These are phyloP conservation scores for Hycleus cichorii DNA, from an alignment of 1,140 invertebrate species.

Conservation along the genomic window DNA sequence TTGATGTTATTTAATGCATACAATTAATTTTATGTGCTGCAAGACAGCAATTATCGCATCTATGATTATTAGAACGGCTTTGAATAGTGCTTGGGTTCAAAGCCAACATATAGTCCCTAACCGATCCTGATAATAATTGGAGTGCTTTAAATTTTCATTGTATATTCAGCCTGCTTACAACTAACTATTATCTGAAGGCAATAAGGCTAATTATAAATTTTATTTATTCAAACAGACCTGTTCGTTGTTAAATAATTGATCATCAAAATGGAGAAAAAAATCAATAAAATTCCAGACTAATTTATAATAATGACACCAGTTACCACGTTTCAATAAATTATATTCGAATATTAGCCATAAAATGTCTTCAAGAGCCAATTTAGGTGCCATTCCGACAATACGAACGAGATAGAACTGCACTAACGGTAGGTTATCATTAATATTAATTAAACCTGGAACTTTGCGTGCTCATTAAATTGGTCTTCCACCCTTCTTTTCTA, in stretches of 20 bases:
- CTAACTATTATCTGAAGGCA: too few relatives aligned
- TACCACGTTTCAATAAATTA: conserved; percentile 17
- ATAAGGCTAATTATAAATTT: too few relatives aligned
- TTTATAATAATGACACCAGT: too few relatives aligned
- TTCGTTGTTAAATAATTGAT: too few relatives aligned
- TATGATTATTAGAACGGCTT: conserved; percentile 3
- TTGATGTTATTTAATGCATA: too few relatives aligned
- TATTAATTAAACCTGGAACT: conserved; percentile 25
- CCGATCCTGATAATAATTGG: conserved; percentile 21
- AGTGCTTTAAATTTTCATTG: conserved; percentile 20
- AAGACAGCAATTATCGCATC: not conserved
- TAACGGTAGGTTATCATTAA: conserved; percentile 12
- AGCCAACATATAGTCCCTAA: conserved; percentile 12
- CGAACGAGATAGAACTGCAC: too few relatives aligned
- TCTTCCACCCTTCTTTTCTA: not conserved
- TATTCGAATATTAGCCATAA: conserved; percentile 22
- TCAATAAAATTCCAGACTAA: too few relatives aligned
- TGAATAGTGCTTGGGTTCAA: conserved; percentile 16
- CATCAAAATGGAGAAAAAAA: too few relatives aligned
- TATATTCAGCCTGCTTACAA: conserved; percentile 2
- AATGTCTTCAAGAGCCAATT: conserved; percentile 26
- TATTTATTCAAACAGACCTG: too few relatives aligned
- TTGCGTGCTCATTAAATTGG: conserved; percentile 15
- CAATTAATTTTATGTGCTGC: too few relatives aligned
- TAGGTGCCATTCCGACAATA: conserved; percentile 11